Base-by-base conservation (phyloP, 2,113 vertebrate genomes). In the Proterorhinus semilunaris region DNA sequence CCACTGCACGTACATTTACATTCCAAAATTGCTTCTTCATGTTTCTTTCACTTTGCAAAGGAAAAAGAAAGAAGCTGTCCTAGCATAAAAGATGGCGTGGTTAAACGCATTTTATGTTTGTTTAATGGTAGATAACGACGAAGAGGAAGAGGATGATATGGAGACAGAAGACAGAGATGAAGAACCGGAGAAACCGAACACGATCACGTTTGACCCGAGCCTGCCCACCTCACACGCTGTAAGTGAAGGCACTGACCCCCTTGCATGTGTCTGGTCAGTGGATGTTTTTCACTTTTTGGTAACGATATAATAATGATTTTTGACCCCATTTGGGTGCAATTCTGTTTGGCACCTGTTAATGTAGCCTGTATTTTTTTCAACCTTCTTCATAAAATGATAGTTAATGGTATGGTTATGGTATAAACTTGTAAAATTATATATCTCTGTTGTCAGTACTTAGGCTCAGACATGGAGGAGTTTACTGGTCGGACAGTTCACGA, bases 391-490 rank as follows among this genome's bases (percentile, higher is more conserved):
- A 36, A 21, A 36, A 36, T 36, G 2, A 36, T 5, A 36, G 2
- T 36, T 36, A 5, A 3, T n/a, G n/a, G n/a, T n/a, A n/a, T n/a
- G n/a, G n/a, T n/a, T n/a, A 36, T 36, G 27, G 27, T 36, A 43
- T 43, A 43, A 7, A 21, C 21, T 21, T 21, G 21, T 21, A 21
- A 43, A 61, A 61, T 58, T 6, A 21, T 15, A n/a, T 45, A 10
- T 58, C 15, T 21, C 36, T 83, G 27, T 4, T 42, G 52, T 9
- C 84, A 99, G 97, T 99, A 99, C 74, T 87, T 99, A 83, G 98
- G 98, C 1, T 89, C 93, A 4, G 97, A 99, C 75, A 99, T 99
- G 97, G 97, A 99, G 80, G 98, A 99, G 90, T 99, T 98, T 76
- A 96, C 98, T 0, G 97, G 98, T 0, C 91, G 98, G 7, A 99